Evolutionary conservation across 2,888 invertebrate species (phyloP).

Genomic region (Lasioglossum pauxillum): DNA sequence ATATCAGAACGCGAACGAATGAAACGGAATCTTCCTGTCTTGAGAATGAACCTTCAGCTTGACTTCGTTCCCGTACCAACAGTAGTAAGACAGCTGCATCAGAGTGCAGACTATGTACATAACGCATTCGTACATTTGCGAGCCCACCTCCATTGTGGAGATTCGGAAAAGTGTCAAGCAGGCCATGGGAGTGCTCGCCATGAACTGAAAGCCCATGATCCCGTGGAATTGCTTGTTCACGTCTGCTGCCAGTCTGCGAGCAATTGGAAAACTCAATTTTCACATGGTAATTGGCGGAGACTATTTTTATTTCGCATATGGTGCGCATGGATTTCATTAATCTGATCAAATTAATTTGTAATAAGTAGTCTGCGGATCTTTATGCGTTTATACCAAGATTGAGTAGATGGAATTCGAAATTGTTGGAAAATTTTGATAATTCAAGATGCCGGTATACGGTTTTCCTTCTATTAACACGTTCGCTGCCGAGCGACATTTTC

Average conservation of each 20-base stretch:
- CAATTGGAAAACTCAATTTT: neutral
- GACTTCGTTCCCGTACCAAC: conserved; percentile 76
- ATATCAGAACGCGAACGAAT: neutral
- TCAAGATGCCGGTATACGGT: no score
- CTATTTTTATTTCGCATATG: no score
- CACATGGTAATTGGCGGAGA: no score
- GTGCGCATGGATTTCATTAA: no score
- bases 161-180: conserved; percentile 47
- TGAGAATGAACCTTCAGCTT: conserved; percentile 27
- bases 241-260: neutral
- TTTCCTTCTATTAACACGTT: no score
- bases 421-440: no score
- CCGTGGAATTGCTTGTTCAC: neutral
- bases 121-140: neutral
- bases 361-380: neutral
- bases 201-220: neutral
- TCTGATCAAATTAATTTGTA: no score
- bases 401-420: no score
- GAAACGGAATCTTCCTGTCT: neutral
- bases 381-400: no score
- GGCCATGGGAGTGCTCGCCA: conserved; percentile 31
- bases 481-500: no score
- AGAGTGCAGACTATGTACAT: conserved; percentile 26
- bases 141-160: fast-evolving
- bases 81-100: conserved; percentile 72